Conservation (phyloP, 2,113 vertebrate genomes). For the Nannobrachium achirus region DNA sequence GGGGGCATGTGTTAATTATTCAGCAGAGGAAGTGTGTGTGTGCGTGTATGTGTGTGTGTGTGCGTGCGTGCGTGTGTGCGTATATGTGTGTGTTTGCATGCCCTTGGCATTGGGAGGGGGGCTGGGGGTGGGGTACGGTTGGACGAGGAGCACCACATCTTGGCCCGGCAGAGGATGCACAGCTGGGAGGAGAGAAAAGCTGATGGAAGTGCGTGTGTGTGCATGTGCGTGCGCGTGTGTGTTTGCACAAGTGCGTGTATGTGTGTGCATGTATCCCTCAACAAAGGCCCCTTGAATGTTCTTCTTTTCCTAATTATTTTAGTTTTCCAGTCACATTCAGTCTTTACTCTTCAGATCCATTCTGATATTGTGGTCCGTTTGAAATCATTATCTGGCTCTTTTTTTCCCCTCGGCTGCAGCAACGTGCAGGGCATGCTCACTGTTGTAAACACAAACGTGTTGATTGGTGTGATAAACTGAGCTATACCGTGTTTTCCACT, state of each 20-base stretch:
- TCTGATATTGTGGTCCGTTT: too few species aligned
- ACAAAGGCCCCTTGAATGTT: background rate
- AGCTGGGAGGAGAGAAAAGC: background rate
- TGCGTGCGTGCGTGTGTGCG: constrained; percentile 17
- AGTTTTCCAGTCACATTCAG: too few species aligned
- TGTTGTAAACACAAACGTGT: constrained; percentile 10
- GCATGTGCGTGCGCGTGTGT: too few species aligned
- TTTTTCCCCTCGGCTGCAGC: background rate
- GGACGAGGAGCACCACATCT: constrained; percentile 42
- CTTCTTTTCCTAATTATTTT: background rate
- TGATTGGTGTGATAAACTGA: constrained; percentile 13
- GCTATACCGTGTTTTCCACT: background rate
- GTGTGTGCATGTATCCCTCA: background rate
- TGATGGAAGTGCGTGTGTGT: background rate
- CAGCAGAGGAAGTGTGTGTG: constrained; percentile 36
- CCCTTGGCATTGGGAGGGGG: background rate
- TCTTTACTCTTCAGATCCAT: background rate
- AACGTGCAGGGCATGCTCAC: background rate
- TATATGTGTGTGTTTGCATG: background rate
- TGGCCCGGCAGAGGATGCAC: constrained; percentile 9
- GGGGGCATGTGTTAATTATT: constrained; percentile 44
- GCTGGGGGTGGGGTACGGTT: background rate
- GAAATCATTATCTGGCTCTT: background rate
- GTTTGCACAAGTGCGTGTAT: too few species aligned
- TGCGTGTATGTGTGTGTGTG: constrained; percentile 21